Evolutionary conservation across 2,888 invertebrate genomes (phyloP).

Genomic region (Andrena dorsata): DNA sequence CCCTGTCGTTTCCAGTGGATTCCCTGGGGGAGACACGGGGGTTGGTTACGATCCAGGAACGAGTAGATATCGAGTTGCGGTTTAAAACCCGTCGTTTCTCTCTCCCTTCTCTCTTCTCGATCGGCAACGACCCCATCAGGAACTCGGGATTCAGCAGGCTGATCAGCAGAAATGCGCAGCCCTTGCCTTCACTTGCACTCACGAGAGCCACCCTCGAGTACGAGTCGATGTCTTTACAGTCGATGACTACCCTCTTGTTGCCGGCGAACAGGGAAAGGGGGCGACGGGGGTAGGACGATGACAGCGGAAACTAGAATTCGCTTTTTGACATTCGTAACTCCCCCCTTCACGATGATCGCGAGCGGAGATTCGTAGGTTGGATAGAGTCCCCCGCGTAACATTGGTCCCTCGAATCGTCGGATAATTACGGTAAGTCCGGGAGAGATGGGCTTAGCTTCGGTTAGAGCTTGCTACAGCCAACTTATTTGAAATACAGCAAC

Average conservation of each 20-base stretch:
- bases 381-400: neutral
- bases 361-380: neutral
- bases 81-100: constrained; percentile 80
- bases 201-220: constrained; percentile 65
- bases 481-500: no score
- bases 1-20: constrained; percentile 72
- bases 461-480: no score
- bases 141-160: constrained; percentile 81
- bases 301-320: constrained; percentile 41
- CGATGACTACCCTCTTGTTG: constrained; percentile 56
- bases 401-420: no score
- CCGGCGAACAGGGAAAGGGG: neutral
- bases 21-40: constrained; percentile 72
- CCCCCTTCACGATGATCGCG: neutral
- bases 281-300: constrained; percentile 9
- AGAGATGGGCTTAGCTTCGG: no score
- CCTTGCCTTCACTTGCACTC: constrained; percentile 72
- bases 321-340: constrained; percentile 23
- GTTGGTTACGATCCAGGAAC: constrained; percentile 77
- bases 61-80: constrained; percentile 83
- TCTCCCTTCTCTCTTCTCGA: constrained; percentile 67
- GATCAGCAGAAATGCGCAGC: constrained; percentile 82
- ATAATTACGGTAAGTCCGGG: no score
- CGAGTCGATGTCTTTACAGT: constrained; percentile 67
- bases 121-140: constrained; percentile 71